These are phyloP conservation scores for Allygus modestus DNA, from an alignment of 2,888 invertebrate species.

Conservation along the genomic window DNA sequence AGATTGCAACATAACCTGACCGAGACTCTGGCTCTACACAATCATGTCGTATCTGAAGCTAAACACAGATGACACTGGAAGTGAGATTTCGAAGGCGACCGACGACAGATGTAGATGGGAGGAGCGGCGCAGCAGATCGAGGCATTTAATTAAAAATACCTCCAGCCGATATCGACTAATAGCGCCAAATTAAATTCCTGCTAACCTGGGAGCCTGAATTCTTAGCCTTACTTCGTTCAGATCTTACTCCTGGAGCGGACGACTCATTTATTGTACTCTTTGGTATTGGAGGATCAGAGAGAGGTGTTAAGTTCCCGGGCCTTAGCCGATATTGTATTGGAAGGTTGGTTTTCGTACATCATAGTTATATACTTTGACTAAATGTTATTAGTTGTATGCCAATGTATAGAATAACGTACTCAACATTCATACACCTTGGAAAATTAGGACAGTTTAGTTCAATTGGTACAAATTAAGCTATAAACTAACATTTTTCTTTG, in stretches of 20 bases:
- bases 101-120: constrained; percentile 39
- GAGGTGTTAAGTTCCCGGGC: neutral
- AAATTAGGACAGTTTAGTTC: too few species aligned
- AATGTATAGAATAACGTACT: too few species aligned
- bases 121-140: neutral
- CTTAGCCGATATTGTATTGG: neutral
- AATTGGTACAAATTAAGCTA: too few species aligned
- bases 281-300: neutral
- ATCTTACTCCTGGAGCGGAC: neutral
- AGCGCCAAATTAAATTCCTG: constrained; percentile 53
- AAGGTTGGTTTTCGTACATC: too few species aligned
- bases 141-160: constrained; percentile 59
- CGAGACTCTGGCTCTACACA: too few species aligned
- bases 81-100: neutral
- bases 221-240: constrained; percentile 31
- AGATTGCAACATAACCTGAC: too few species aligned
- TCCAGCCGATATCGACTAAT: constrained; percentile 57
- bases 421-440: too few species aligned
- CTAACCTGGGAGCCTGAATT: constrained; percentile 45
- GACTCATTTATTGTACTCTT: neutral
- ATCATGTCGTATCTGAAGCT: too few species aligned
- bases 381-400: too few species aligned
- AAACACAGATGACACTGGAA: neutral
- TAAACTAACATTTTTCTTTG: too few species aligned
- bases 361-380: too few species aligned